Evolutionary conservation across 2,797 vertebrate genomes (phyloP), one percentile per base, ranked within the genome.

Genomic region (Allobates femoralis): DNA sequence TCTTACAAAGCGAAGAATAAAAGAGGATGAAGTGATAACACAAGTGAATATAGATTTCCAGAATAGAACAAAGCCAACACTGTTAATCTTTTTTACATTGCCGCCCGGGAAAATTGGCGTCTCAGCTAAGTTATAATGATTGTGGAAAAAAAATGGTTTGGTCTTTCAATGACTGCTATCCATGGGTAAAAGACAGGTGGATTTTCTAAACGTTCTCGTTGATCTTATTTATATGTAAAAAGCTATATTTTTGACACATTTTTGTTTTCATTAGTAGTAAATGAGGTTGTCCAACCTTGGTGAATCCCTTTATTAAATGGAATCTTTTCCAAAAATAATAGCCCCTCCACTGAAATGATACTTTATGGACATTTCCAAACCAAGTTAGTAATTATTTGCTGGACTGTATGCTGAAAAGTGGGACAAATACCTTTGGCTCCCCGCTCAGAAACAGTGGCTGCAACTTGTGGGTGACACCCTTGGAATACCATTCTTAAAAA

Each of bases 51-150:
- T 62, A 85, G 66, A 81, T 81, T 37, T 62, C 26, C 37, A 60
- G 32, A 26, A 37, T 58, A 81, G 28, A 62, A 74, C 21, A 82
- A 82, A 58, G 34, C 55, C 69, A 78, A 83, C 55, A 60, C 21
- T 83, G 67, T 83, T 58, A 37, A 82, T 74, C 51, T 83, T 37
- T 82, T 71, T 83, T 80, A 71, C 41, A 32, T 62, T 32, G 4
- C 50, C 69, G 64, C 64, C 53, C 51, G 53, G 28, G 53, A 86
- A 86, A 80, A 85, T 21, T 73, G 55, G 53, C 21, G 23, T 37
- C 56, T 74, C 78, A 81, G 78, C 53, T 50, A 74, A 86, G 41
- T 82, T 30, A 14, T 46, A 53, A 55, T 37, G 50, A 53, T 73
- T 73, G 37, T n/a, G 41, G n/a, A n/a, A n/a, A 82, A 21, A 58